phyloP scores from a whole-genome alignment of 37 sponge, comb jelly and placozoan genomes.

The Theonella swinhoei region DNA sequence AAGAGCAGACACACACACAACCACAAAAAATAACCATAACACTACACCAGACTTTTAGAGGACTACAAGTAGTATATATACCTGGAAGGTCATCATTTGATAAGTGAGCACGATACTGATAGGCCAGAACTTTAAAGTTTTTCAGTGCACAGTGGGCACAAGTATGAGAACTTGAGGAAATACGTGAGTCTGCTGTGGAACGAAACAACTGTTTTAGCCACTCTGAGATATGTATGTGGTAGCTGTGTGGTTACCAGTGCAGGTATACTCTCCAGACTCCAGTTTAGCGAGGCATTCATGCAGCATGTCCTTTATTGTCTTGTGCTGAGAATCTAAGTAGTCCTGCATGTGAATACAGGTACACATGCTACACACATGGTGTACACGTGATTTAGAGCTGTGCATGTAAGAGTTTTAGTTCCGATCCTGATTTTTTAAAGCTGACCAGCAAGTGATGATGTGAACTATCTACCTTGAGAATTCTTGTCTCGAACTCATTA shows the following conservation, averaged over 20 bases:
- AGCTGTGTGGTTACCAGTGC: constrained; percentile 29
- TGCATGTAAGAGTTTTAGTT: no score
- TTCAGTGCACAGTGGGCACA: constrained; percentile 66
- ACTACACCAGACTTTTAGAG: no score
- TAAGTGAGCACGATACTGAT: constrained; percentile 80
- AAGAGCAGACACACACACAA: no score
- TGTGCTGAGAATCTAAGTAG: constrained; percentile 50
- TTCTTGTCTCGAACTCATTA: constrained; percentile 70
- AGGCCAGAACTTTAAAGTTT: constrained; percentile 73
- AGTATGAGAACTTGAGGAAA: constrained; percentile 10
- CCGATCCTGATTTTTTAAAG: no score
- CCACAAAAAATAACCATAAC: no score
- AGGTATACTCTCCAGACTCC: constrained; percentile 52
- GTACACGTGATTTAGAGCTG: no score
- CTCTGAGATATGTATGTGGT: background rate
- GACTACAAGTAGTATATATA: constrained; percentile 3
- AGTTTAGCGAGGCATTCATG: constrained; percentile 48
- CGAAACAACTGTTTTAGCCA: background rate
- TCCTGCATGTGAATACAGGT: no score
- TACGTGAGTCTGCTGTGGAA: background rate
- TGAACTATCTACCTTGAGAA: constrained; percentile 80
- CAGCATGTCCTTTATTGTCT: constrained; percentile 53
- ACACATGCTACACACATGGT: no score
- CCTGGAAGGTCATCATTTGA: constrained; percentile 74
- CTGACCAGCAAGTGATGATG: no score